Percentiles rank a stretch among this genome's conserved stretches.
Evolutionary conservation across 2,797 vertebrate species (phyloP).

Genomic region (Monodelphis domestica): DNA sequence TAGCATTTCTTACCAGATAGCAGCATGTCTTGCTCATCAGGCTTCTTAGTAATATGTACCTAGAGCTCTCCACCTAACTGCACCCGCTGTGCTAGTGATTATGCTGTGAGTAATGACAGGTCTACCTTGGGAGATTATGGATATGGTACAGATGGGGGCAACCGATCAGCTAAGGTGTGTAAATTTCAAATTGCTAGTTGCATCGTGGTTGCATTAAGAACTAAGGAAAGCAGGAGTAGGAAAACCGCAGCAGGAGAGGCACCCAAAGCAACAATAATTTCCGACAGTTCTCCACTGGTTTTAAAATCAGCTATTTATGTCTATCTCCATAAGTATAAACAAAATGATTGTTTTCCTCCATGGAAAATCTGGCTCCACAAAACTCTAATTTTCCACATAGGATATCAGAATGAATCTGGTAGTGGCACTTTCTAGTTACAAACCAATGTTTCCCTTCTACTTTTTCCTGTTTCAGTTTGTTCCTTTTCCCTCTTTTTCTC

Average conservation of each 20-base stretch:
- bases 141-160: slow-evolving; percentile 42
- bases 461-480: not conserved
- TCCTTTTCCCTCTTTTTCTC: not conserved
- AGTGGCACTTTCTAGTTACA: slow-evolving; percentile 4
- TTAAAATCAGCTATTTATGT: slow-evolving; percentile 62
- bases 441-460: slow-evolving; percentile 1
- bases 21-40: slow-evolving; percentile 51
- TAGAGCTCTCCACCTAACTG: slow-evolving; percentile 44
- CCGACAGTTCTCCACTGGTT: slow-evolving; percentile 51
- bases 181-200: slow-evolving; percentile 67
- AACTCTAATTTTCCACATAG: slow-evolving; percentile 65
- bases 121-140: slow-evolving; percentile 62
- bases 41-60: slow-evolving; percentile 57
- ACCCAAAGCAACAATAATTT: slow-evolving; percentile 68
- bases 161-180: slow-evolving; percentile 56
- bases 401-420: slow-evolving; percentile 43
- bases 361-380: slow-evolving; percentile 47
- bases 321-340: slow-evolving; percentile 52
- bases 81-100: slow-evolving; percentile 54
- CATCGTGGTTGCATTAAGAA: slow-evolving; percentile 21
- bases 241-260: slow-evolving; percentile 47
- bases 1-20: slow-evolving; percentile 51
- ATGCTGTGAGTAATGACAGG: slow-evolving; percentile 70
- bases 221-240: slow-evolving; percentile 38
- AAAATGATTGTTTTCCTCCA: slow-evolving; percentile 69